phyloP scores from a whole-genome alignment of 2,113 vertebrate genomes.

The Synodontis membranacea region DNA sequence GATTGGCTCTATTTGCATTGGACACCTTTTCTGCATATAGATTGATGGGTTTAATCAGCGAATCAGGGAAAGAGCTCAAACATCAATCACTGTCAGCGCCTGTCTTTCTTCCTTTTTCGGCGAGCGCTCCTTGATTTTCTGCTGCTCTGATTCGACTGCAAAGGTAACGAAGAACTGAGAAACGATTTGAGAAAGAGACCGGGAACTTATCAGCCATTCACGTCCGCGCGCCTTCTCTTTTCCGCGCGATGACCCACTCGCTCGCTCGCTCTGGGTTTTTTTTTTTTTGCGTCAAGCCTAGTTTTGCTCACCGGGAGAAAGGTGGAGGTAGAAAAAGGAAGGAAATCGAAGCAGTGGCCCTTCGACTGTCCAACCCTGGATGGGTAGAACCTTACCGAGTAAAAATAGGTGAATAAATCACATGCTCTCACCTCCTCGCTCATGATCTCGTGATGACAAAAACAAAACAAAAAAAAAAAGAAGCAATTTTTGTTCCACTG shows the following conservation, averaged over 20 bases:
- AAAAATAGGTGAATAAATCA: conserved; percentile 47
- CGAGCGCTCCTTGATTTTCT: conserved; percentile 73
- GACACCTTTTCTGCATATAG: conserved; percentile 91
- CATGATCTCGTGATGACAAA: conserved; percentile 18
- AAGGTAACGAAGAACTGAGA: conserved; percentile 55
- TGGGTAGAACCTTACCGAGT: conserved; percentile 28
- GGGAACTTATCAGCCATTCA: conserved; percentile 49
- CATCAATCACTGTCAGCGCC: conserved; percentile 91
- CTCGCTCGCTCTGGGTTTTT: background rate
- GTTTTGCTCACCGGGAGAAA: conserved; percentile 28
- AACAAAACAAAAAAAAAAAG: too few species aligned
- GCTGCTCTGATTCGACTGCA: conserved; percentile 64
- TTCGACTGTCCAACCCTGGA: conserved; percentile 40
- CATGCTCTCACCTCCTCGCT: conserved; percentile 13
- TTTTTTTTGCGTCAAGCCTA: conserved; percentile 43
- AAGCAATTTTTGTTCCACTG: background rate
- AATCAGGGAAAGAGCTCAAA: conserved; percentile 91
- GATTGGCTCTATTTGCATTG: conserved; percentile 94
- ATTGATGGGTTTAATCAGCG: conserved; percentile 99
- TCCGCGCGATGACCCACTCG: conserved; percentile 5
- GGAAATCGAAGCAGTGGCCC: background rate
- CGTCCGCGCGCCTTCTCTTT: background rate
- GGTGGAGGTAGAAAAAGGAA: background rate
- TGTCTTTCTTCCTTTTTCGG: conserved; percentile 72
- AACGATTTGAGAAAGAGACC: conserved; percentile 49